Conservation (phyloP, 2,113 vertebrate genomes). For the Triplophysa rosa region DNA sequence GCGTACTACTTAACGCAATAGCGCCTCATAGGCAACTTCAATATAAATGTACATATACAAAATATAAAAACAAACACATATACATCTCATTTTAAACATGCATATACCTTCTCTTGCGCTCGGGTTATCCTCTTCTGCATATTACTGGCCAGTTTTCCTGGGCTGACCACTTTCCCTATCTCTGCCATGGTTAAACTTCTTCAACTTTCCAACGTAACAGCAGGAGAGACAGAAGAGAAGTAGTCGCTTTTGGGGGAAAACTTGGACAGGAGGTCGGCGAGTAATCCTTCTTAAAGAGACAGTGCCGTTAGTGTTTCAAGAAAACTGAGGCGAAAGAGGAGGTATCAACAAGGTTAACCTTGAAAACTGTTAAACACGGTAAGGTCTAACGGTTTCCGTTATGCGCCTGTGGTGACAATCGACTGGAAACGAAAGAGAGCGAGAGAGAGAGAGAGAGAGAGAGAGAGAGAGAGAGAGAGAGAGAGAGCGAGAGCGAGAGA, state of each 20-base stretch:
- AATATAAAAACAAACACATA: too few relatives aligned
- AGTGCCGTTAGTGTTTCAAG: not conserved
- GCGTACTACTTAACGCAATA: not conserved
- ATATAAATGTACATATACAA: not conserved
- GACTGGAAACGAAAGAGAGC: not conserved
- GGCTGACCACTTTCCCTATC: slow-evolving; percentile 90
- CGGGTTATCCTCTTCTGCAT: slow-evolving; percentile 93
- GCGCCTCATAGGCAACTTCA: not conserved
- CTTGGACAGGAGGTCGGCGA: slow-evolving; percentile 3
- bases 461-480: not conserved
- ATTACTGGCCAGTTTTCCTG: slow-evolving; percentile 92
- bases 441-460: not conserved
- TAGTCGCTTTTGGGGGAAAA: not conserved
- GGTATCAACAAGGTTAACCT: not conserved
- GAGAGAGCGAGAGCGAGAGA: not conserved
- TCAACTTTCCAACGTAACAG: slow-evolving; percentile 33
- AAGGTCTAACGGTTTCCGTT: slow-evolving; percentile 7
- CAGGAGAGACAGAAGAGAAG: not conserved
- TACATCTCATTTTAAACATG: not conserved
- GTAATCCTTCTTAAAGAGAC: slow-evolving; percentile 48
- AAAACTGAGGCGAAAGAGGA: not conserved
- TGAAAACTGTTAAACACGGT: not conserved
- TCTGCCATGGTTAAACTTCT: slow-evolving; percentile 82
- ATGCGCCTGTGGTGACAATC: not conserved
- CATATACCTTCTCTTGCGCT: slow-evolving; percentile 96